phyloP scores from a whole-genome alignment of 2,113 vertebrate species.

The Illadopsis cleaveri region DNA sequence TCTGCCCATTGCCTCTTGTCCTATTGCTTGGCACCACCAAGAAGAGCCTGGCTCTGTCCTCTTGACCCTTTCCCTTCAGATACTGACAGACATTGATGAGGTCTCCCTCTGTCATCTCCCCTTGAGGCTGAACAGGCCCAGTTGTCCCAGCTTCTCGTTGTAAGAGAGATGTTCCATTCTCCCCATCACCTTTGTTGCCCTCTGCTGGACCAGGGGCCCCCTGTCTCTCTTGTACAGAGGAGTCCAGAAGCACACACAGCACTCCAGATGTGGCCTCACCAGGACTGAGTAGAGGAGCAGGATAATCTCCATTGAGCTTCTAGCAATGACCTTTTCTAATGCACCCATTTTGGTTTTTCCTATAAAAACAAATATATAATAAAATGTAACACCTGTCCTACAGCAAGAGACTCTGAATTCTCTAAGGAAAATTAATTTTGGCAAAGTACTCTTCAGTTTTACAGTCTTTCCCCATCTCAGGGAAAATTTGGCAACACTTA shows the following conservation, averaged over 20 bases:
- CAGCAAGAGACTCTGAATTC: neutral
- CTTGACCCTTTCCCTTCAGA: too few species aligned
- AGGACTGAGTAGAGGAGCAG: neutral
- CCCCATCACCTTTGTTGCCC: neutral
- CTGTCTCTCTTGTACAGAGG: neutral
- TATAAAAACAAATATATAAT: neutral
- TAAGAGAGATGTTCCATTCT: neutral
- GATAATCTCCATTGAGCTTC: neutral
- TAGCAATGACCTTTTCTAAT: neutral
- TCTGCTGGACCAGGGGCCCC: neutral
- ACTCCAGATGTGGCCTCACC: neutral
- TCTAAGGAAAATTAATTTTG: neutral
- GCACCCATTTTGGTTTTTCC: neutral
- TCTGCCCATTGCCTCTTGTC: neutral
- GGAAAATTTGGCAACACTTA: neutral
- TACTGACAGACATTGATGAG: fast-evolving
- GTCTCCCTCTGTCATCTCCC: neutral
- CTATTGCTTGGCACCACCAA: neutral
- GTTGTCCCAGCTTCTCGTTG: neutral
- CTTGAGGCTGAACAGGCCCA: neutral
- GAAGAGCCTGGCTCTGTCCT: neutral
- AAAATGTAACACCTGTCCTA: neutral
- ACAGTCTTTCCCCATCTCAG: neutral
- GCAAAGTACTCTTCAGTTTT: neutral
- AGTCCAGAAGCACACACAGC: neutral